These are phyloP conservation scores for Orthosia incerta DNA, from an alignment of 2,888 invertebrate genomes.

Conservation along the genomic window DNA sequence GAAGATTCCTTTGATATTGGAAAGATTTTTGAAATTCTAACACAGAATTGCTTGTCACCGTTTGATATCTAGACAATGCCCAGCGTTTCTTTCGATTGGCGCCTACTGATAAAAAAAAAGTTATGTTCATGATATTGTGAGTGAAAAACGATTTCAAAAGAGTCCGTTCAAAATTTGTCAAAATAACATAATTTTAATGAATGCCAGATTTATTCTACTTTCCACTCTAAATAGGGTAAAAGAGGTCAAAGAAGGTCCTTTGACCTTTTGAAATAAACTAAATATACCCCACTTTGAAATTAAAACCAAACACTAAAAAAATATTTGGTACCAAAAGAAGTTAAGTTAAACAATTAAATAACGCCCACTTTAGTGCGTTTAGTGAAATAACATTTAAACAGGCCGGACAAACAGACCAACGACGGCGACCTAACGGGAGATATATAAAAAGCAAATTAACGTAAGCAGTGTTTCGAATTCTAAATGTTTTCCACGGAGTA, in stretches of 20 bases:
- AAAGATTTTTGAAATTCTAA: conserved; percentile 3
- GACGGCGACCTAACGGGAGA: conserved; percentile 37
- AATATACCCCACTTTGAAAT: conserved; percentile 8
- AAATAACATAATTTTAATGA: neutral
- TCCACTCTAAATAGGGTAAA: neutral
- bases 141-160: neutral
- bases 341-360: conserved; percentile 34
- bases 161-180: neutral
- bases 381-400: conserved; percentile 48
- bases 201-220: neutral
- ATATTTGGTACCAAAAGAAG: neutral
- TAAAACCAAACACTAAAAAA: conserved; percentile 31
- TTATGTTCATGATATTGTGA: neutral
- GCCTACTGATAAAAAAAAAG: neutral
- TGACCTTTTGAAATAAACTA: neutral
- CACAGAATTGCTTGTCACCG: neutral
- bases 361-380: conserved; percentile 24
- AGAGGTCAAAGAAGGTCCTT: neutral
- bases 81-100: neutral
- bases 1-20: conserved; percentile 30
- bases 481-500: conserved; percentile 36
- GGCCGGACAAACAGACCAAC: conserved; percentile 28
- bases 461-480: conserved; percentile 48
- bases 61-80: neutral
- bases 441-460: conserved; percentile 44